These are phyloP conservation scores for Tachystola acroxantha DNA, from an alignment of 2,888 invertebrate genomes.

Conservation along the genomic window DNA sequence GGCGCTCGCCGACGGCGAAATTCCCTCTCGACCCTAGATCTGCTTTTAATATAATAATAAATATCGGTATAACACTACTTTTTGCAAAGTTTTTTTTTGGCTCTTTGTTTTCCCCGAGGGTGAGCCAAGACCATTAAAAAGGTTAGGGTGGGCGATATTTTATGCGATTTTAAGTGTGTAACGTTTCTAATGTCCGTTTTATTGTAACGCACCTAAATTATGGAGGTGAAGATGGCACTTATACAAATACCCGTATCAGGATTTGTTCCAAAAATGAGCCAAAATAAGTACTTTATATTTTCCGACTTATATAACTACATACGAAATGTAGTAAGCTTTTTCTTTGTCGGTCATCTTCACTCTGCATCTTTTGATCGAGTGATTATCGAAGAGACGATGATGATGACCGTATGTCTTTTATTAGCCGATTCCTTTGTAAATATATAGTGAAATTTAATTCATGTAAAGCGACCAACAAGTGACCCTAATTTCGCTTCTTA, in stretches of 20 bases:
- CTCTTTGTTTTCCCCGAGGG: slow-evolving; percentile 65
- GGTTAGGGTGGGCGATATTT: slow-evolving; percentile 68
- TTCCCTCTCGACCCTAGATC: slow-evolving; percentile 51
- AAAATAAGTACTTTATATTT: no score
- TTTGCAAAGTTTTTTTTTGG: slow-evolving; percentile 57
- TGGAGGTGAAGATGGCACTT: slow-evolving; percentile 18
- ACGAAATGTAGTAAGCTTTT: no score
- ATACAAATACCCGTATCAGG: not conserved
- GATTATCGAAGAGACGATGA: no score
- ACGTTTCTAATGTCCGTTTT: slow-evolving; percentile 36
- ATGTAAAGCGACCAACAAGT: no score
- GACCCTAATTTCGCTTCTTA: no score
- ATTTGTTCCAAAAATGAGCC: not conserved
- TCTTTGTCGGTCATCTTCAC: no score
- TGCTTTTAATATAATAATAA: slow-evolving; percentile 74
- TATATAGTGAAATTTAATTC: no score
- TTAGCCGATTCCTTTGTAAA: no score
- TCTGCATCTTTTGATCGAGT: no score
- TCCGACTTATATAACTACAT: no score
- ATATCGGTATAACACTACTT: slow-evolving; percentile 66
- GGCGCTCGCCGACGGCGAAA: slow-evolving; percentile 56
- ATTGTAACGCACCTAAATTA: slow-evolving; percentile 53
- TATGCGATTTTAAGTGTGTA: slow-evolving; percentile 76
- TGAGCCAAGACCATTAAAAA: slow-evolving; percentile 68
- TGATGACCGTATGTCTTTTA: no score